Evolutionary conservation across 1,140 invertebrate species (phyloP).

Genomic region (Drosophila eugracilis): DNA sequence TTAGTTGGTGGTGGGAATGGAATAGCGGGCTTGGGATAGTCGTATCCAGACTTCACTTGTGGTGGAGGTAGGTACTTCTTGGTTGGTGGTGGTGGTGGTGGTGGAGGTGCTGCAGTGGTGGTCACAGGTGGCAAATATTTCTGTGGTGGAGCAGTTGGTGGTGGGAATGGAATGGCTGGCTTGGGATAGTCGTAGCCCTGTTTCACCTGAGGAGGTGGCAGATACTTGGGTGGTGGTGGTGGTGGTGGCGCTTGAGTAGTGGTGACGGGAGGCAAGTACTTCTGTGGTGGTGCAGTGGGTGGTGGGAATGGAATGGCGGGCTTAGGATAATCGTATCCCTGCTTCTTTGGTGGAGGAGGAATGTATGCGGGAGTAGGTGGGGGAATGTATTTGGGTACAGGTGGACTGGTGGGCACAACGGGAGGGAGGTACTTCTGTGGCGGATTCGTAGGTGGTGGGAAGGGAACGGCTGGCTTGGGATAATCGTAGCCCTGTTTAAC

Average conservation of each 20-base stretch:
- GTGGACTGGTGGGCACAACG: slow-evolving; percentile 34
- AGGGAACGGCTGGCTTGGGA: slow-evolving; percentile 61
- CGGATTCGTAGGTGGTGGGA: slow-evolving; percentile 52
- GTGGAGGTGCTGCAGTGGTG: slow-evolving; percentile 18
- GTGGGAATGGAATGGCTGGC: slow-evolving; percentile 53
- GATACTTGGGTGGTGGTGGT: slow-evolving; percentile 19
- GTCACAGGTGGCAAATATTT: slow-evolving; percentile 35
- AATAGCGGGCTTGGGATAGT: slow-evolving; percentile 60
- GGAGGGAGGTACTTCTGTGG: slow-evolving; percentile 63
- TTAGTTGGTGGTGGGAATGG: slow-evolving; percentile 52
- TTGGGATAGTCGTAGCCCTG: slow-evolving; percentile 61
- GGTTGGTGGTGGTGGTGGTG: slow-evolving; percentile 53
- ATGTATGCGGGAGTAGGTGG: slow-evolving; percentile 53
- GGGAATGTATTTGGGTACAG: slow-evolving; percentile 50
- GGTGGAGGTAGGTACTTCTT: slow-evolving; percentile 41
- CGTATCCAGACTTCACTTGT: slow-evolving; percentile 37
- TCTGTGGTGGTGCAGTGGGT: slow-evolving; percentile 38
- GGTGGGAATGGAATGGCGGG: slow-evolving; percentile 61
- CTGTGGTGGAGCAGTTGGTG: slow-evolving; percentile 28
- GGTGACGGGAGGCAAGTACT: slow-evolving; percentile 41
- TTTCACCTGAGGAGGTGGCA: slow-evolving; percentile 31
- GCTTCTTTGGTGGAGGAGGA: slow-evolving; percentile 31
- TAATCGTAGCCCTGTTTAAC: slow-evolving; percentile 54
- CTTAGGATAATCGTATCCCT: slow-evolving; percentile 68
- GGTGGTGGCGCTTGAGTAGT: slow-evolving; percentile 25